Evolutionary conservation across 2,888 invertebrate species (phyloP), one percentile per base, ranked within the genome.

Genomic region (Nowickia ferox): DNA sequence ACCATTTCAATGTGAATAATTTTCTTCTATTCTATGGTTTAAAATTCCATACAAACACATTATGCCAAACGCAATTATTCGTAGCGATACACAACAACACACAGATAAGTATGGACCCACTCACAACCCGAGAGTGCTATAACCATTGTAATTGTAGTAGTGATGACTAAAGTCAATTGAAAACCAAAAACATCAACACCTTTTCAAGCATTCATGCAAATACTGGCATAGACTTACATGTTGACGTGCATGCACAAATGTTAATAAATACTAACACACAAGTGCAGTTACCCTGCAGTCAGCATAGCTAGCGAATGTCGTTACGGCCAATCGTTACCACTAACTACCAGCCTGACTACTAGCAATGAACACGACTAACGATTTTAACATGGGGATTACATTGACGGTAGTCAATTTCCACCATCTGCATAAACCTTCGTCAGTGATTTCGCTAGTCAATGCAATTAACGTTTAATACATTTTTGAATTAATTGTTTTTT

Each of bases 121-220:
- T 51, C 53, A 42, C 22, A 19, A 30, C 9, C 22, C 38, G 17
- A 51, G 44, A 72, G 48, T 48, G 59, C 46, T 13, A 59, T 72
- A 48, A 44, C 19, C 9, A 44, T 44, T 69, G 76, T 59, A 40
- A 17, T 66, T 57, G 59, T 38, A 13, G 44, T 66, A 71, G 65
- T 78, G 75, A 72, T 65, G 55, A 72, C 44, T 76, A 84, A 84
- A 79, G 79, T 79, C 79, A 84, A 79, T 79, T 71, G 40, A 55
- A 84, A 84, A 84, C 84, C 84, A 76, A 75, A 79, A 84, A 51
- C 84, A 75, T 84, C 79, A 84, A 84, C 84, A 84, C 84, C 84
- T 79, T 84, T 76, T 72, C 59, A 71, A 59, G 65, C 38, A 40
- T 61, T 68, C 68, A 61, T 63, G 4, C 46, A 72, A 68, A 65